Conservation (phyloP, 2,797 vertebrate species). For the Mionectes olivaceus region DNA sequence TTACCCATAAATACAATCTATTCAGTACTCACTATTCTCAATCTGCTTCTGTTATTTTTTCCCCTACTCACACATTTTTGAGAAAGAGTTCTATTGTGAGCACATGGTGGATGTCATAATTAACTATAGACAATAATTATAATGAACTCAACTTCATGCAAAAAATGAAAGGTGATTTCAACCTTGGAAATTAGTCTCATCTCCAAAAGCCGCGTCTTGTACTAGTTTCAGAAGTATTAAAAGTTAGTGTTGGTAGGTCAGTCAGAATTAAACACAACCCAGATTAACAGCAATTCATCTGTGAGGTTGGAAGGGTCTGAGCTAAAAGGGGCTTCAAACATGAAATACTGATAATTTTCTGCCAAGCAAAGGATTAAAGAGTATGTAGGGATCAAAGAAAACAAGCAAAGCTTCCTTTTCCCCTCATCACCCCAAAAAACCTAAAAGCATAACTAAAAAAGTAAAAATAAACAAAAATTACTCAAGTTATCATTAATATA, state of each 20-base stretch:
- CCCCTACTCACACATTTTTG: not conserved
- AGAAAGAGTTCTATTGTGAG: not conserved
- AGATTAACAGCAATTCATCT: not conserved
- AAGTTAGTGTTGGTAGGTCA: not conserved
- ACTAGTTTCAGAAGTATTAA: not conserved
- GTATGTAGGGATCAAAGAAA: not conserved
- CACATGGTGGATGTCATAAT: not conserved
- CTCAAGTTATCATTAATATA: not conserved
- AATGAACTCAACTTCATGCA: not conserved
- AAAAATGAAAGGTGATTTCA: not conserved
- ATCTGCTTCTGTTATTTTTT: not conserved
- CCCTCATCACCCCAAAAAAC: fast-evolving
- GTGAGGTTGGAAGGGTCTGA: not conserved
- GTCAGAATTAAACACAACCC: not conserved
- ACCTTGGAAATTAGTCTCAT: not conserved
- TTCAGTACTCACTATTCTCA: not conserved
- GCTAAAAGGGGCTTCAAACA: not conserved
- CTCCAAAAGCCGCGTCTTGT: not conserved
- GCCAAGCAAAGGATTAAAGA: not conserved
- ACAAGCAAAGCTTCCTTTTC: not conserved
- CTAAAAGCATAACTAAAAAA: not conserved
- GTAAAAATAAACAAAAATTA: not conserved
- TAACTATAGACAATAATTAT: not conserved
- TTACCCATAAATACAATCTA: not conserved
- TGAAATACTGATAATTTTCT: not conserved